Evolutionary conservation across 2,113 vertebrate genomes (phyloP), one percentile per base, ranked within the genome.

Genomic region (Phalacrocorax carbo): DNA sequence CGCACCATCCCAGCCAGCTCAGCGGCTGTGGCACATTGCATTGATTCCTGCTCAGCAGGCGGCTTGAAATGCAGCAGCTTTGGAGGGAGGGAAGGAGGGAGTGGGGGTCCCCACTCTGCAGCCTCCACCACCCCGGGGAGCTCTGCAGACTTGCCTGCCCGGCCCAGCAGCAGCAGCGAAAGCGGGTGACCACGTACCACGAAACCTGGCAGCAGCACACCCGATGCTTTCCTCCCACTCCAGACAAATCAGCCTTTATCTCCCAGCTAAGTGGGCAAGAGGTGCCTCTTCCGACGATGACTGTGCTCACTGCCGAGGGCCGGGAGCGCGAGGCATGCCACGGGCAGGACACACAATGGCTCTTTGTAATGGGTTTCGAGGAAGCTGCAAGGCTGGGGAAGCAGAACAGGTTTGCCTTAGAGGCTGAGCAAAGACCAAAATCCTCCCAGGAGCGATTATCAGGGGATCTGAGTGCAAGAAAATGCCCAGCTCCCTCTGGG

Each of bases 211-310:
- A 94, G 88, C 79, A 57, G 36, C 73, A 81, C 30, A 15, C 20
- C 51, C 5, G 0, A 21, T 40, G 87, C 68, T 88, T 81, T n/a
- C 83, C 86, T 96, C 82, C 92, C 76, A 48, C 94, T 88, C 42
- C 34, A 77, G 76, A 93, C 94, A 93, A 79, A 90, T 38, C 76
- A 71, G 69, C 82, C 69, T 76, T 93, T 95, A 93, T 95, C 92
- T 95, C 52, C 91, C 29, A 2, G 82, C 68, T 68, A 13, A 88
- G 96, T 75, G 92, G 82, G 90, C 96, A 90, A 34, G 95, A 93
- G 92, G 64, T 75, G 88, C 92, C 96, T 94, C 92, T 81, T 22
- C 82, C 1, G 0, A 83, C 1, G 18, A 32, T 36, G 90, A 10
- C 48, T 57, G 61, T 22, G 80, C 73, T 88, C 9, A 2, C 79